Evolutionary conservation across 2,113 vertebrate species (phyloP), one percentile per base, ranked within the genome.

Genomic region (Edolisoma coerulescens): DNA sequence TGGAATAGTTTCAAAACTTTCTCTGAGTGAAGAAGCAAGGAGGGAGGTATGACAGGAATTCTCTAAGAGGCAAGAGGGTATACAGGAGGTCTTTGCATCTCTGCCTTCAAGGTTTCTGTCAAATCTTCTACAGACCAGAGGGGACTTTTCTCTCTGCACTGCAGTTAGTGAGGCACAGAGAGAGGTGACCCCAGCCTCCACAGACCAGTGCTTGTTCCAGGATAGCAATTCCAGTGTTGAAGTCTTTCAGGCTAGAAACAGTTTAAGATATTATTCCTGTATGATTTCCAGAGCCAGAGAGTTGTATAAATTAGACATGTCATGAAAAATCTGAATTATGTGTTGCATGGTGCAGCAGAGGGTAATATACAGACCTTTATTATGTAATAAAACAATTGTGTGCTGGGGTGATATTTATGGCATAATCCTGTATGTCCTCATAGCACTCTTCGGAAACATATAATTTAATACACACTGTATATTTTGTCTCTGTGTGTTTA

Each of bases 311-410:
- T 94, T 76, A 86, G 78, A 71, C 33, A 42, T 60, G 94, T 80
- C 89, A 82, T 28, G 64, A 93, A 95, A 95, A 89, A 61, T 35
- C 56, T 97, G 93, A 97, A 91, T 97, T 96, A 95, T 90, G 80
- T 4, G 28, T 84, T 1, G 7, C 68, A 33, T 21, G 45, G 84
- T 64, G 50, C 92, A 86, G 94, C 93, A 93, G 92, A 96, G 69
- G 73, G 84, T 96, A 95, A 95, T 96, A 96, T 94, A 94, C 79
- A 89, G 89, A 80, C 93, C 82, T 97, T 96, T 97, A 97, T 96
- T 96, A 96, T 88, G 84, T 91, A 96, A 96, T 96, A 96, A 97
- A 97, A 84, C 95, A 96, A 97, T 96, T 95, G 90, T 91, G 77
- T 94, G 88, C 95, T 64, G 77, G 65, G 84, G 44, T 96, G 89